Evolutionary conservation across 2,113 vertebrate genomes (phyloP), one percentile per base, ranked within the genome.

Genomic region (Madoqua kirkii): DNA sequence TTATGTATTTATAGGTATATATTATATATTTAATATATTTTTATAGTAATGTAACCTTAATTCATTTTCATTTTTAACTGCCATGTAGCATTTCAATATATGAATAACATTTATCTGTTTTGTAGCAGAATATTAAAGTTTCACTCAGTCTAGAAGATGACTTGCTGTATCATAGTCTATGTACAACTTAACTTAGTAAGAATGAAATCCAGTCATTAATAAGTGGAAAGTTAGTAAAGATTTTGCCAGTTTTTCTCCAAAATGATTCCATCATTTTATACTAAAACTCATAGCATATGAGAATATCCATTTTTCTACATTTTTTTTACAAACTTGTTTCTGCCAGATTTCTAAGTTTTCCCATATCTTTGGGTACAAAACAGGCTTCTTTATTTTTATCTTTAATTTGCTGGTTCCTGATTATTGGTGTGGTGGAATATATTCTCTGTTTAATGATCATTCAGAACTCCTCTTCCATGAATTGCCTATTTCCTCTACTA

Each of bases 271-370:
- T 86, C 54, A 76, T 82, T 95, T 93, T 93, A 82, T 60, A 82
- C 21, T 84, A 23, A 43, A 84, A 10, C 7, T 52, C 6, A 33
- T 1, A 60, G 16, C 59, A 11, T 71, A 48, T 81, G 6, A 71
- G 10, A 64, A 16, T 59, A 92, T 93, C 12, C 14, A 50, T 67
- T 93, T 67, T 33, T 95, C n/a, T 67, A 45, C 15, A 82, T 45
- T 88, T 5, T 7, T 91, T 82, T 91, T 1, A 64, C 85, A 94
- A 89, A 88, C 7, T 82, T 87, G 33, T n/a, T 86, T 74, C 79
- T 86, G 27, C 36, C 60, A 95, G 29, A 87, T 33, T 64, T 95
- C 36, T 96, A 93, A 87, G 78, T 97, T 55, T 95, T 96, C 54
- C n/a, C 50, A 95, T 50, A 86, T 27, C 4, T 2, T 14, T 62